phyloP scores from a whole-genome alignment of 2,888 invertebrate genomes.

The Mesochorus sp. region DNA sequence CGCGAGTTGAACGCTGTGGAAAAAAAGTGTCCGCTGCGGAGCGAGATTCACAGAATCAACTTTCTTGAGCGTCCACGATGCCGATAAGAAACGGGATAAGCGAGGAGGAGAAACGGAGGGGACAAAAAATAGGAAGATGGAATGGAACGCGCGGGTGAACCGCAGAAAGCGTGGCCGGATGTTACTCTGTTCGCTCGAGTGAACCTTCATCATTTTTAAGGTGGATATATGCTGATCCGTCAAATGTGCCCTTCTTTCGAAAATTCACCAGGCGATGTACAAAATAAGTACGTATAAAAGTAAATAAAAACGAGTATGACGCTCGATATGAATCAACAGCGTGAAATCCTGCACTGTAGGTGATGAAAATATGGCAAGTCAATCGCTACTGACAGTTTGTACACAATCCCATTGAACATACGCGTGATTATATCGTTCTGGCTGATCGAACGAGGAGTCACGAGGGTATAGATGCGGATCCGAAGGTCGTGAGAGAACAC shows the following conservation, averaged over 20 bases:
- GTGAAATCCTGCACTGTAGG: no score
- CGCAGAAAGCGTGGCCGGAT: constrained; percentile 80
- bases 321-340: no score
- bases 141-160: constrained; percentile 61
- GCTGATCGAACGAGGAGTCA: constrained; percentile 38
- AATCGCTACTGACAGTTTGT: no score
- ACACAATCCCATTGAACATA: no score
- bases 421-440: no score
- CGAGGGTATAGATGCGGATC: constrained; percentile 29
- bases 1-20: not conserved
- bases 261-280: no score
- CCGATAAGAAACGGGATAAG: constrained; percentile 46
- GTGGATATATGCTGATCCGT: constrained; percentile 63
- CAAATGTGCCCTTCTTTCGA: constrained; percentile 30
- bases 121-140: constrained; percentile 25
- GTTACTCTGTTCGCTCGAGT: constrained; percentile 74
- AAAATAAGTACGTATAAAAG: no score
- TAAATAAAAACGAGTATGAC: no score
- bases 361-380: no score
- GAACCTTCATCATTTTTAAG: constrained; percentile 68
- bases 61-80: constrained; percentile 50
- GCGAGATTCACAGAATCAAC: constrained; percentile 55
- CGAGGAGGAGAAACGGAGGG: constrained; percentile 22
- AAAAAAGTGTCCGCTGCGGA: constrained; percentile 28
- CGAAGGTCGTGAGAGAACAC: constrained; percentile 17